Conservation (phyloP, 2,797 vertebrate species). For the Cephalopachus bancanus region DNA sequence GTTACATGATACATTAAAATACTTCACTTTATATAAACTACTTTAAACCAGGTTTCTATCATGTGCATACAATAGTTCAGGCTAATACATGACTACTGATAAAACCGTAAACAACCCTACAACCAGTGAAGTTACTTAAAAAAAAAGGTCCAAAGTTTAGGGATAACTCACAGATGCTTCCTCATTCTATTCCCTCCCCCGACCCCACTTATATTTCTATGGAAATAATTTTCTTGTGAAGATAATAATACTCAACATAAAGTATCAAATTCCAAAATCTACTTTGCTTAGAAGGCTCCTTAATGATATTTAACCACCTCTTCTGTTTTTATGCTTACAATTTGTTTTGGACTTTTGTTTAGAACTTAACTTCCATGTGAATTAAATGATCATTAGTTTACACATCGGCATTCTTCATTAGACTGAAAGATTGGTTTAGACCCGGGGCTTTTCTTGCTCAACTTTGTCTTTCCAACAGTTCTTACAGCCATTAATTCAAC, state of each 20-base stretch:
- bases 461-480: constrained; percentile 22
- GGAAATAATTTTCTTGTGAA: not conserved
- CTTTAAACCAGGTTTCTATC: not conserved
- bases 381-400: not conserved
- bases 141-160: not conserved
- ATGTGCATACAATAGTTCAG: not conserved
- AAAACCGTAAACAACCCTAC: not conserved
- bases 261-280: not conserved
- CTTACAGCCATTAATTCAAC: not conserved
- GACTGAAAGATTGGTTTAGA: not conserved
- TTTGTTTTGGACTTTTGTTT: not conserved
- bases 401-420: not conserved
- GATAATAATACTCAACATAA: not conserved
- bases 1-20: not conserved
- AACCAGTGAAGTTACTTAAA: constrained; percentile 5
- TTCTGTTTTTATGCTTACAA: constrained; percentile 20
- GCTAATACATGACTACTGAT: not conserved
- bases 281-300: not conserved
- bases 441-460: not conserved
- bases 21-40: not conserved
- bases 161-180: not conserved
- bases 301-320: not conserved
- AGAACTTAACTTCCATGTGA: not conserved
- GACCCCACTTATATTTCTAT: not conserved
- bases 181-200: not conserved